Evolutionary conservation across 2,797 vertebrate genomes (phyloP).

Genomic region (Diplodus puntazzo): DNA sequence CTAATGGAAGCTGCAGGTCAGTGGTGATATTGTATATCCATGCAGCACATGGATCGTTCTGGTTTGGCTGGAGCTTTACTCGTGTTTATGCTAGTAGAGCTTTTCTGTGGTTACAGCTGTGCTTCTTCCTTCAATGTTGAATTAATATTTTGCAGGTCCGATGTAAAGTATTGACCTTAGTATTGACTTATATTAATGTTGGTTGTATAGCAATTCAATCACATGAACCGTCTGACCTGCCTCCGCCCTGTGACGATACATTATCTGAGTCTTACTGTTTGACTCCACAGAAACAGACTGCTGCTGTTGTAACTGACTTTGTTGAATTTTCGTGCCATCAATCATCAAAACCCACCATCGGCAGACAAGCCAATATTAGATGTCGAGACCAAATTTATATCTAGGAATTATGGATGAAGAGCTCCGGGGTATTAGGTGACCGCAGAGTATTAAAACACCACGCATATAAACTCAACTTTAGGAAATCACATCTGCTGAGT

Average conservation of each 20-base stretch:
- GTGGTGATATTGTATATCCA: conserved; percentile 42
- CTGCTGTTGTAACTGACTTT: conserved; percentile 60
- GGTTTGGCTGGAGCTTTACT: conserved; percentile 25
- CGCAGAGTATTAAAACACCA: conserved; percentile 76
- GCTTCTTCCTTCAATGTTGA: neutral
- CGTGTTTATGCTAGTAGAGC: conserved; percentile 8
- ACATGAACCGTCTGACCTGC: conserved; percentile 39
- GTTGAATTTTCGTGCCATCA: conserved; percentile 68
- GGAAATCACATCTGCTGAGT: conserved; percentile 69
- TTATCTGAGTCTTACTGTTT: conserved; percentile 37
- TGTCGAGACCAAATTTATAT: conserved; percentile 72
- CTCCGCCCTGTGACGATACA: conserved; percentile 35
- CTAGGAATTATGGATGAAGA: conserved; percentile 65
- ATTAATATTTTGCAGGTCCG: neutral
- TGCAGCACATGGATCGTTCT: conserved; percentile 29
- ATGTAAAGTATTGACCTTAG: neutral
- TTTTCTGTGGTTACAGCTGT: conserved; percentile 3
- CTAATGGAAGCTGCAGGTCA: conserved; percentile 60
- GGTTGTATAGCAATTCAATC: conserved; percentile 18
- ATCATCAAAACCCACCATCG: conserved; percentile 71
- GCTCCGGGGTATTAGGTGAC: conserved; percentile 68
- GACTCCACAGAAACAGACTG: conserved; percentile 43
- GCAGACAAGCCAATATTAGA: conserved; percentile 68
- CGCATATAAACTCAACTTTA: conserved; percentile 63
- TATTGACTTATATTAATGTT: conserved; percentile 2